phyloP scores from a whole-genome alignment of 2,888 invertebrate genomes.

The Drosophila ochracea region DNA sequence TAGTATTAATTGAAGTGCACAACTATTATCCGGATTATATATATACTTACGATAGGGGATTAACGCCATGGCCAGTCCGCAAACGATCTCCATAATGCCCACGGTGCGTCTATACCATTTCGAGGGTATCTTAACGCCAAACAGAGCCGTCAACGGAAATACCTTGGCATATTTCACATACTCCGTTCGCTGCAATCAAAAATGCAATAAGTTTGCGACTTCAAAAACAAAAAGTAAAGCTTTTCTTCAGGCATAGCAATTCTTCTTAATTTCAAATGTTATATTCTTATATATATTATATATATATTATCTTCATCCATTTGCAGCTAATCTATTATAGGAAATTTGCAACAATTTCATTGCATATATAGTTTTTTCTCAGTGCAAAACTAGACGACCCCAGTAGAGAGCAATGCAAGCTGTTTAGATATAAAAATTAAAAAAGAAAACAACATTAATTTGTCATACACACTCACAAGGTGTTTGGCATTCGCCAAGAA shows the following conservation, averaged over 20 bases:
- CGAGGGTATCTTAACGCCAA: constrained; percentile 95
- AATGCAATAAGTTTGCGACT: not conserved
- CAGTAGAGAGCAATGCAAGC: constrained; percentile 36
- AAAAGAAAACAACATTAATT: constrained; percentile 37
- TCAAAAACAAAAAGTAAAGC: not conserved
- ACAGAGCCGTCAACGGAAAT: constrained; percentile 92
- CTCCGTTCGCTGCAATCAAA: constrained; percentile 91
- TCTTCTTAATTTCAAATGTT: not conserved
- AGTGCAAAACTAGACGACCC: constrained; percentile 12
- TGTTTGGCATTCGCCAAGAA: constrained; percentile 60
- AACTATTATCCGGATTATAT: too few relatives aligned
- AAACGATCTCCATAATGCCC: constrained; percentile 93
- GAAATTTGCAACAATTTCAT: not conserved
- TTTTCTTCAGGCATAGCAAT: not conserved
- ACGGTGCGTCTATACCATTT: constrained; percentile 96
- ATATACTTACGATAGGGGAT: constrained; percentile 92
- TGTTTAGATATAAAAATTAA: constrained; percentile 71
- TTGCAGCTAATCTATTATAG: too few relatives aligned
- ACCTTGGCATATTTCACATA: constrained; percentile 98
- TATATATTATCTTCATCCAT: too few relatives aligned
- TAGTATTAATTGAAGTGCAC: not conserved
- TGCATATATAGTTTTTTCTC: not conserved
- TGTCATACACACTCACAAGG: constrained; percentile 37
- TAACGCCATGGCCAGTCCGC: constrained; percentile 92
- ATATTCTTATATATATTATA: not conserved